Conservation (phyloP, 1,140 invertebrate species). For the Neodiprion virginianus region DNA sequence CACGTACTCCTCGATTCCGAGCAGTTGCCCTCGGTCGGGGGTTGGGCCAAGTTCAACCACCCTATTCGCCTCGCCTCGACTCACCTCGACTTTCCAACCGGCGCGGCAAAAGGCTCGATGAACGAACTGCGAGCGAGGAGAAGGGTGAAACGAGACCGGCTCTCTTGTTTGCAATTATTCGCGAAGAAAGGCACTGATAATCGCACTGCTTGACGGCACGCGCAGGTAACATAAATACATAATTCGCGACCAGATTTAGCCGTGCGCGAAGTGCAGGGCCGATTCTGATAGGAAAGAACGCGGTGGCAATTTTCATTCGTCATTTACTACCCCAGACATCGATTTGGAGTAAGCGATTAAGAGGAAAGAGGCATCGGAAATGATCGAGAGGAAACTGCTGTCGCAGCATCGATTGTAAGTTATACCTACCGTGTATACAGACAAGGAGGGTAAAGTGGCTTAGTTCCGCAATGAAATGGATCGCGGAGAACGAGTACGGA, state of each 20-base stretch:
- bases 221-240: conserved; percentile 18
- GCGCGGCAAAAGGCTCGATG: not conserved
- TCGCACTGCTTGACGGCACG: conserved; percentile 52
- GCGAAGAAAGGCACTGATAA: conserved; percentile 53
- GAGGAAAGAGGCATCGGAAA: too few species aligned
- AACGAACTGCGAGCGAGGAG: not conserved
- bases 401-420: too few species aligned
- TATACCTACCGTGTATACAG: too few species aligned
- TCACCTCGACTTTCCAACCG: not conserved
- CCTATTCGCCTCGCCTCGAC: conserved; percentile 26
- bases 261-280: conserved; percentile 36
- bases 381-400: too few species aligned
- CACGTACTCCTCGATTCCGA: conserved; percentile 31
- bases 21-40: conserved; percentile 28
- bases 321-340: too few species aligned
- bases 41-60: conserved; percentile 2
- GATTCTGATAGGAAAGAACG: too few species aligned
- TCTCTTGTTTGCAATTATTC: conserved; percentile 52
- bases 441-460: too few species aligned
- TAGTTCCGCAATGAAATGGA: too few species aligned
- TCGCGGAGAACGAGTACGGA: too few species aligned
- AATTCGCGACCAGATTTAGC: too few species aligned
- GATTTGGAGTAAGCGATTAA: too few species aligned
- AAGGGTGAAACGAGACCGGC: not conserved
- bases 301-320: too few species aligned